A percentile compares a stretch with the other conserved stretches of the same genome.
phyloP scores from a whole-genome alignment of 2,113 vertebrate genomes.

The Acanthochromis polyacanthus region DNA sequence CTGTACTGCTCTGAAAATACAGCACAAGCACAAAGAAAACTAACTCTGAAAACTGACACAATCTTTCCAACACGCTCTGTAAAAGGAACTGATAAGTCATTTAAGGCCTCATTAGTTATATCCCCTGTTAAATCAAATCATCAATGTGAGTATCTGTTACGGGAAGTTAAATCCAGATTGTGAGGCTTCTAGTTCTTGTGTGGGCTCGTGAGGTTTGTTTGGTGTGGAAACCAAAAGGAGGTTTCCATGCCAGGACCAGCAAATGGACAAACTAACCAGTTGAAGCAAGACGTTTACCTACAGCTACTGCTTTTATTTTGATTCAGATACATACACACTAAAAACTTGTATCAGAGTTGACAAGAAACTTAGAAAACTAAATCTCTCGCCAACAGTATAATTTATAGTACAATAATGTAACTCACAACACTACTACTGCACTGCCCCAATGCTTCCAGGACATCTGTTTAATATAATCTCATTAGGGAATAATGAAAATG shows the following conservation, averaged over 20 bases:
- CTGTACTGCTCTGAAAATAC: too few relatives aligned
- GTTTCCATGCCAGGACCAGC: too few relatives aligned
- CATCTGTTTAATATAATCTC: background rate
- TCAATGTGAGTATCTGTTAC: slow-evolving; percentile 12
- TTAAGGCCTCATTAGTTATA: slow-evolving; percentile 27
- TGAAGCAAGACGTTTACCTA: too few relatives aligned
- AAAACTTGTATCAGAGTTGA: too few relatives aligned
- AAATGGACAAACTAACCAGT: too few relatives aligned
- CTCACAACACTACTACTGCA: too few relatives aligned
- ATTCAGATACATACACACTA: too few relatives aligned
- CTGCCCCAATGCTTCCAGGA: background rate
- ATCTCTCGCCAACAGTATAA: too few relatives aligned
- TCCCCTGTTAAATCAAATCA: slow-evolving; percentile 20
- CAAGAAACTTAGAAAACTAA: too few relatives aligned
- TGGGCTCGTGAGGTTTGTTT: background rate
- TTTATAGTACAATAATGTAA: too few relatives aligned
- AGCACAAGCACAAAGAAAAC: background rate
- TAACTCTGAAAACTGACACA: background rate
- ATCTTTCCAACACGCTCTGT: background rate
- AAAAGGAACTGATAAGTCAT: background rate
- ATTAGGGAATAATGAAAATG: background rate
- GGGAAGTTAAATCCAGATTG: slow-evolving; percentile 17
- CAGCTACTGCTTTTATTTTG: too few relatives aligned
- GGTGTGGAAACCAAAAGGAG: too few relatives aligned
- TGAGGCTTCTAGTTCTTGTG: background rate